Conservation (phyloP, 2,113 vertebrate genomes). For the Hyla sarda region DNA sequence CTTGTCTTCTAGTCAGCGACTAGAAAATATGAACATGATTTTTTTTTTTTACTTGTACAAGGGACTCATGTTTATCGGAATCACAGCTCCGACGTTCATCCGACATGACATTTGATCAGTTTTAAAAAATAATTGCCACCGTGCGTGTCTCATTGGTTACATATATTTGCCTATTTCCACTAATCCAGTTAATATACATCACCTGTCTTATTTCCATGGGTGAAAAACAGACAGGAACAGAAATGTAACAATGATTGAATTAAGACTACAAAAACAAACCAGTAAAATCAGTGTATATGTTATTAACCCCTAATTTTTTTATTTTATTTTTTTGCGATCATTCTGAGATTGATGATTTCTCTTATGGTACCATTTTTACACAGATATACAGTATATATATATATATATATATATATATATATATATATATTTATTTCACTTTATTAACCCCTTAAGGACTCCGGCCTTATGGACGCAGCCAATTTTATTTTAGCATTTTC, state of each 20-base stretch:
- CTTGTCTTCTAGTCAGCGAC: background rate
- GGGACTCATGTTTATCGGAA: background rate
- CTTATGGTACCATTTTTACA: too few species aligned
- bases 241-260: background rate
- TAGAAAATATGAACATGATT: background rate
- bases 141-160: background rate
- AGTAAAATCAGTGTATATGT: background rate
- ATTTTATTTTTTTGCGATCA: background rate
- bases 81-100: background rate
- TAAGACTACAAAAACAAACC: background rate
- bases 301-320: background rate
- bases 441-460: too few species aligned
- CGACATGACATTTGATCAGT: constrained; percentile 16
- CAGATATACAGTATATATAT: too few species aligned
- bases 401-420: background rate
- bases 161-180: constrained; percentile 5
- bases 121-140: background rate
- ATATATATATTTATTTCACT: background rate
- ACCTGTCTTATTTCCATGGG: background rate
- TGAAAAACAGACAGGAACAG: background rate
- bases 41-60: background rate
- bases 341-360: background rate
- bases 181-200: constrained; percentile 1
- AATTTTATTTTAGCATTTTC: too few species aligned
- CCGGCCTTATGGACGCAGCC: too few species aligned